A percentile compares a stretch with the other conserved stretches of the same genome.
phyloP scores from a whole-genome alignment of 2,113 vertebrate species.

The human (Homo sapiens) region DNA sequence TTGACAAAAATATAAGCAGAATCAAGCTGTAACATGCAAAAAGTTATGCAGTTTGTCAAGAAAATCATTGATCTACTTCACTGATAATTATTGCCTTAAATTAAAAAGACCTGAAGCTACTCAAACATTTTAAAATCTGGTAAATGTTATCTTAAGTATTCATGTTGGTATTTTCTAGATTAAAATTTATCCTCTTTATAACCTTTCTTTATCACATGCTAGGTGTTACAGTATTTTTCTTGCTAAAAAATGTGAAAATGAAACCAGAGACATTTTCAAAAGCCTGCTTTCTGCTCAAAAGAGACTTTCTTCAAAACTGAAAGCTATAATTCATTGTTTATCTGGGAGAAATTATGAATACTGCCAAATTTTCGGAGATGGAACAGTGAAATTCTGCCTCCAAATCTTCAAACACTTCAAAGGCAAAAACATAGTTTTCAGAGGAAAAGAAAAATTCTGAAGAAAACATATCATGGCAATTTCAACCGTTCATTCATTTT shows the following conservation, averaged over 20 bases:
- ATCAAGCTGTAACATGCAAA: background rate
- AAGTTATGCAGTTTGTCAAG: background rate
- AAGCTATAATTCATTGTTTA: background rate
- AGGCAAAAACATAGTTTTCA: background rate
- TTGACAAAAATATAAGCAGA: background rate
- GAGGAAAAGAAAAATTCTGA: background rate
- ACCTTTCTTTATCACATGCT: background rate
- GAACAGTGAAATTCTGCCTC: background rate
- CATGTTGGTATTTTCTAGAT: background rate
- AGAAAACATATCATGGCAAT: background rate
- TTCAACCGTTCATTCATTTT: slow-evolving; percentile 3
- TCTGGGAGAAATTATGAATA: background rate
- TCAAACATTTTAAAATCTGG: background rate
- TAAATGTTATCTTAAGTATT: background rate
- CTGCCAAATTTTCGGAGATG: slow-evolving; percentile 18
- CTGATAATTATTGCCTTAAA: background rate
- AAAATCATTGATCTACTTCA: background rate
- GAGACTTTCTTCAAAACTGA: slow-evolving; percentile 27
- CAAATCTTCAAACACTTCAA: slow-evolving; percentile 34
- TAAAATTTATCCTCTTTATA: background rate
- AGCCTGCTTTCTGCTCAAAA: background rate
- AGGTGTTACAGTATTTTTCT: background rate
- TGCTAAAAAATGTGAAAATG: slow-evolving; percentile 21
- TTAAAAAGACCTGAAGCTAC: background rate
- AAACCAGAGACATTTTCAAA: slow-evolving; percentile 11